Evolutionary conservation across 2,888 invertebrate genomes (phyloP).

Genomic region (Timema cristinae): DNA sequence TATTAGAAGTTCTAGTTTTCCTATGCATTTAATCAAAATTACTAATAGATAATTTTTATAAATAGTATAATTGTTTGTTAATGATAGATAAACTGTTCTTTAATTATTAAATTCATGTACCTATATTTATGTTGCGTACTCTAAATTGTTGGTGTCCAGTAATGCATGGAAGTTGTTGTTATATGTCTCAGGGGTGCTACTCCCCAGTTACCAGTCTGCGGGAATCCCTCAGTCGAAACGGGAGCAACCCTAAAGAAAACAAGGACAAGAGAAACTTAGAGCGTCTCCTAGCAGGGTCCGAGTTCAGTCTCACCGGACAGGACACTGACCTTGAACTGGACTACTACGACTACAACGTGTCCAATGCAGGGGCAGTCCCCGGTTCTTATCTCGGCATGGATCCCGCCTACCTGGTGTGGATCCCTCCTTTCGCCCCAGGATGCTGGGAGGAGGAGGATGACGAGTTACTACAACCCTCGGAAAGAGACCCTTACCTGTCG

Average conservation of each 20-base stretch:
- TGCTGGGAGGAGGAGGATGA: slow-evolving; percentile 16
- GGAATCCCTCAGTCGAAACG: slow-evolving; percentile 59
- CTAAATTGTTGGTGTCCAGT: no score
- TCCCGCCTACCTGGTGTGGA: slow-evolving; percentile 83
- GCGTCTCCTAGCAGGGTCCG: slow-evolving; percentile 63
- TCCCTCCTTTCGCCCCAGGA: slow-evolving; percentile 56
- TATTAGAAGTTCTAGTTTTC: no score
- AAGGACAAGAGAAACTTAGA: slow-evolving; percentile 76
- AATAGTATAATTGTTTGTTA: no score
- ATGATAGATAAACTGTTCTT: no score
- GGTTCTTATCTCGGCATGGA: slow-evolving; percentile 81
- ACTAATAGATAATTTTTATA: no score
- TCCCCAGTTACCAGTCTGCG: slow-evolving; percentile 64
- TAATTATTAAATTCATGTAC: no score
- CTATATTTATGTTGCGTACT: no score
- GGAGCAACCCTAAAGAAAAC: slow-evolving; percentile 62
- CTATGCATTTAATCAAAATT: no score
- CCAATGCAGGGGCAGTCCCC: slow-evolving; percentile 76
- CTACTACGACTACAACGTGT: slow-evolving; percentile 85
- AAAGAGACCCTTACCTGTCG: slow-evolving; percentile 18
- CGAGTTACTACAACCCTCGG: slow-evolving; percentile 7
- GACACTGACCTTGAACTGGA: slow-evolving; percentile 78
- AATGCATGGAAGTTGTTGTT: no score
- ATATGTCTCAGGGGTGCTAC: slow-evolving; percentile 59
- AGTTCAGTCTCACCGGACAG: slow-evolving; percentile 69